Base-by-base conservation (phyloP, 2,113 vertebrate species). In the Pipra filicauda region DNA sequence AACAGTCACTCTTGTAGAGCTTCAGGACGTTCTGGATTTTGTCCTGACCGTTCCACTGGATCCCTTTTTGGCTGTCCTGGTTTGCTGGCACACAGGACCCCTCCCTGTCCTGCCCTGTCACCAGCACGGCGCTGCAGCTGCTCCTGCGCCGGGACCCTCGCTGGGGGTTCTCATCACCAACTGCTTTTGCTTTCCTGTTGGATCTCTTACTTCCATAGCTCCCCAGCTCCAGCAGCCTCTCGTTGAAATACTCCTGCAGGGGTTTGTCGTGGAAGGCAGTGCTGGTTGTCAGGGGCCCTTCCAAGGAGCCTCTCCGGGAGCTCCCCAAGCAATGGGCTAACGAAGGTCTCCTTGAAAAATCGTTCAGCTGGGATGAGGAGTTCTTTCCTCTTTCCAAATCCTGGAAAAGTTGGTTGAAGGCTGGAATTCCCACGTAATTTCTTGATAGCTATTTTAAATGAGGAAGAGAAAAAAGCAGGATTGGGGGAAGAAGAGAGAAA, bases 201-300 rank as follows among this genome's bases (percentile, higher is more conserved):
- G 26, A 31, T 24, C 73, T 82, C 55, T 67, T 71, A 4, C 85
- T 52, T 13, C 43, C 70, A 3, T 44, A 87, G 93, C 28, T 95
- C 27, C 91, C 92, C 72, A 97, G 93, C 79, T 95, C 95, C 89
- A 79, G 16, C 3, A 95, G 84, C 58, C 95, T 95, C 67, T 96
- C 85, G 0, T 55, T 69, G 66, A 97, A 97, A 35, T 97, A 96
- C 2, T 97, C 96, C 28, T 97, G 79, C 94, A 96, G 0, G 1
- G 85, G 95, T 49, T 94, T 95, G 82, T 97, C 95, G 0, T 39
- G 85, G 92, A 97, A 96, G 46, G 41, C 48, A 1, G 54, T 11
- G 35, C 67, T 70, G 81, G 15, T 8, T 37, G 69, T 13, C 0
- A 14, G 58, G 31, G 61, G 59, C 22, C 22, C 17, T 51, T 35